These are phyloP conservation scores for Blera fallax DNA, from an alignment of 2,888 invertebrate genomes.

Conservation along the genomic window DNA sequence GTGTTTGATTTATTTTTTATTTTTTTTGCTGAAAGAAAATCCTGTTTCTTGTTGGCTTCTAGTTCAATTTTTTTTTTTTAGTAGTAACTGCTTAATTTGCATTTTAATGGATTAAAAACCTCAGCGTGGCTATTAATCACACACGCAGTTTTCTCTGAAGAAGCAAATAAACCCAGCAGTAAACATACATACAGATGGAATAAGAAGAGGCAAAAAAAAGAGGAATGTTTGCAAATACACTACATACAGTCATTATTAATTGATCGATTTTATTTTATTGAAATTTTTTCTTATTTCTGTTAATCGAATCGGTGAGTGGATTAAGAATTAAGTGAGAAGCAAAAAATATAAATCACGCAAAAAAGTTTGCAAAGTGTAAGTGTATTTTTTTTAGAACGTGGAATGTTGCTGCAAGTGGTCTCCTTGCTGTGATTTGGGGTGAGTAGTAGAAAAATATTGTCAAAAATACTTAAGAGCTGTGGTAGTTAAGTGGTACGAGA, in stretches of 20 bases:
- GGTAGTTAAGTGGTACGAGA: not conserved
- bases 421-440: constrained; percentile 54
- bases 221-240: constrained; percentile 31
- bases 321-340: constrained; percentile 30
- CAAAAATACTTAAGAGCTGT: not conserved
- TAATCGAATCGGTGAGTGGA: constrained; percentile 7
- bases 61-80: constrained; percentile 6
- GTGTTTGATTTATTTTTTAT: constrained; percentile 4
- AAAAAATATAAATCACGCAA: constrained; percentile 20
- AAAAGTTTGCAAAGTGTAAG: not conserved
- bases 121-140: constrained; percentile 67
- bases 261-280: constrained; percentile 45
- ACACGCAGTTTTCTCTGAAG: constrained; percentile 62
- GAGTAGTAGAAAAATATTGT: constrained; percentile 48
- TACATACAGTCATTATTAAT: constrained; percentile 27
- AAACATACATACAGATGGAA: not conserved
- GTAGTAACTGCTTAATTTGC: constrained; percentile 60
- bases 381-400: constrained; percentile 34
- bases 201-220: constrained; percentile 12
- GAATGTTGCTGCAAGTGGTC: constrained; percentile 46
- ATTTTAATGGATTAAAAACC: constrained; percentile 70
- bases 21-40: constrained; percentile 28
- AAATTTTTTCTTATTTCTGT: constrained; percentile 1
- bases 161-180: constrained; percentile 37
- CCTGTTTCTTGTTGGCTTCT: constrained; percentile 46